These are phyloP conservation scores for Thyatira batis DNA, from an alignment of 2,888 invertebrate genomes.

Conservation along the genomic window DNA sequence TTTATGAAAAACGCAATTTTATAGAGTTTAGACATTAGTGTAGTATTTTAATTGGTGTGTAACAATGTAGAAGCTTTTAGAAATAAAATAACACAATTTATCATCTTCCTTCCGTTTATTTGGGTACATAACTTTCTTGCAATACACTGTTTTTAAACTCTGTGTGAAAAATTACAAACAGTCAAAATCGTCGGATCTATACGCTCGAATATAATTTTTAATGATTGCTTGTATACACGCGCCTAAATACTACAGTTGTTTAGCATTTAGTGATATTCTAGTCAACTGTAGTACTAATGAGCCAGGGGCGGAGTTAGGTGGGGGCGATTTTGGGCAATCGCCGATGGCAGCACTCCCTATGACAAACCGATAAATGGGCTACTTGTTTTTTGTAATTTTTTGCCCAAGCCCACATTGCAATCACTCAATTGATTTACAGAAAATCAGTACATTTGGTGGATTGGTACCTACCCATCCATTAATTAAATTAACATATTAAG, in stretches of 20 bases:
- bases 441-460: slow-evolving; percentile 17
- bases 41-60: neutral
- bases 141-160: slow-evolving; percentile 48
- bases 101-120: slow-evolving; percentile 58
- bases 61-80: neutral
- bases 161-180: slow-evolving; percentile 68
- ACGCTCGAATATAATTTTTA: slow-evolving; percentile 36
- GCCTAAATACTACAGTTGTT: slow-evolving; percentile 25
- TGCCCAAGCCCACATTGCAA: neutral
- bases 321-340: neutral
- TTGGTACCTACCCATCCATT: slow-evolving; percentile 12
- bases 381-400: neutral
- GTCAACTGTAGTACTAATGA: slow-evolving; percentile 10
- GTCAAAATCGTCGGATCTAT: slow-evolving; percentile 35
- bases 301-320: neutral
- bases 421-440: neutral
- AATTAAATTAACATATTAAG: slow-evolving; percentile 28
- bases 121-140: slow-evolving; percentile 60
- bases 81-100: slow-evolving; percentile 17
- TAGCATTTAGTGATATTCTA: slow-evolving; percentile 7
- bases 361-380: neutral
- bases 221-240: slow-evolving; percentile 29
- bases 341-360: neutral
- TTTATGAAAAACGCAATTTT: slow-evolving; percentile 5
- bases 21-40: slow-evolving; percentile 27